Conservation (phyloP, 2,113 vertebrate species). For the Sturnus vulgaris region DNA sequence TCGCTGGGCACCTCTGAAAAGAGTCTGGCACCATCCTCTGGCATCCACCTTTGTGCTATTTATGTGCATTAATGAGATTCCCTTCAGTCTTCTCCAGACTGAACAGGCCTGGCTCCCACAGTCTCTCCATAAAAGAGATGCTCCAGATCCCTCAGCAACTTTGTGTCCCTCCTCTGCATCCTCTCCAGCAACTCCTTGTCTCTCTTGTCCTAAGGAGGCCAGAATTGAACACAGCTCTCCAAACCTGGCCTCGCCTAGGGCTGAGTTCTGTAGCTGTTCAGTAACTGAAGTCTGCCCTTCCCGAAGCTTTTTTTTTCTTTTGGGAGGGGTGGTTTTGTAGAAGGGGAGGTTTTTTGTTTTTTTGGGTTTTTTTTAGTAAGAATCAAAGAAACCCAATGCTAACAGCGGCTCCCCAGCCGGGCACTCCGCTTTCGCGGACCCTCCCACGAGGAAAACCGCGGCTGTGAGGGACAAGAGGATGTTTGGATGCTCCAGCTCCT, state of each 20-base stretch:
- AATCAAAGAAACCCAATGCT: background rate
- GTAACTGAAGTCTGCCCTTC: background rate
- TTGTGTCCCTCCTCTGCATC: fast-evolving
- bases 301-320: background rate
- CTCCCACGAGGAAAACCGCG: background rate
- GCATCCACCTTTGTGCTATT: background rate
- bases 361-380: no score
- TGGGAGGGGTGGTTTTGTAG: background rate
- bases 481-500: background rate
- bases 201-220: background rate
- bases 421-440: fast-evolving
- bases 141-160: background rate
- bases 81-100: background rate
- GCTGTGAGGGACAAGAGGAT: background rate
- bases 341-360: fast-evolving
- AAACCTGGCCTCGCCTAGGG: background rate
- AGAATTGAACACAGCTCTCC: background rate
- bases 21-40: no score
- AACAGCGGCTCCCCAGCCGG: no score
- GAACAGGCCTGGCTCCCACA: background rate
- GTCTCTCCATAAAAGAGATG: background rate
- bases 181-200: background rate
- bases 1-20: background rate
- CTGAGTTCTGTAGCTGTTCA: background rate
- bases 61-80: background rate